Base-by-base conservation (phyloP, 2,797 vertebrate species). In the Hozukius guyotensis region DNA sequence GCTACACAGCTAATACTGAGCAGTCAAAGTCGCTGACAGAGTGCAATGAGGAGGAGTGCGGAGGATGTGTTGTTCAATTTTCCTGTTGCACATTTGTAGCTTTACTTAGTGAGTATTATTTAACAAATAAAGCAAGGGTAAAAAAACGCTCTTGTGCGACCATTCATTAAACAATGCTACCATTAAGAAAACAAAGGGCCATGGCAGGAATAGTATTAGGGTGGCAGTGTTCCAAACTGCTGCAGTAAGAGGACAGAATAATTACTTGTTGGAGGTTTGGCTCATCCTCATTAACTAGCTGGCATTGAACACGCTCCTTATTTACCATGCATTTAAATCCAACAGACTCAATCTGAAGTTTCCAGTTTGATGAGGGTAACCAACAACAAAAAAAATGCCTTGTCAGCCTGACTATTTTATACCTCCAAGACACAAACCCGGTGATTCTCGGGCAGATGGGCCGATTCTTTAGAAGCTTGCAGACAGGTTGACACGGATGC, bases 261-360 rank as follows among this genome's bases (percentile, higher is more conserved):
- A 94, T 94, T 94, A 90, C 84, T 88, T 81, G 84, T 85, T 85
- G 78, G 77, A 81, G 74, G 66, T 78, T 87, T 81, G 76, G 86
- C 82, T 87, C 88, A 85, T 89, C 84, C 77, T 25, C 78, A 57
- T 86, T 91, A 86, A 92, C 79, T 78, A 82, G 73, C 69, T 80
- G 84, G 77, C 75, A 80, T 25, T 60, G 65, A 57, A 84, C 75
- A 60, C 9, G 5, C 10, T 34, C 31, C 52, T 82, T 84, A 75
- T 85, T 81, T 75, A 75, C 4, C 10, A 25, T 65, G 46, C 55
- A 67, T 83, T 84, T 65, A 80, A 74, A 88, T 82, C 46, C n/a
- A 73, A 31, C n/a, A 20, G 42, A 81, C 52, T 72, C 62, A 63
- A 32, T 72, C 59, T 63, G 70, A 66, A 42, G 79, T 76, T 81